Conservation (phyloP, 2,888 invertebrate species). For the Xanthorhoe designata region DNA sequence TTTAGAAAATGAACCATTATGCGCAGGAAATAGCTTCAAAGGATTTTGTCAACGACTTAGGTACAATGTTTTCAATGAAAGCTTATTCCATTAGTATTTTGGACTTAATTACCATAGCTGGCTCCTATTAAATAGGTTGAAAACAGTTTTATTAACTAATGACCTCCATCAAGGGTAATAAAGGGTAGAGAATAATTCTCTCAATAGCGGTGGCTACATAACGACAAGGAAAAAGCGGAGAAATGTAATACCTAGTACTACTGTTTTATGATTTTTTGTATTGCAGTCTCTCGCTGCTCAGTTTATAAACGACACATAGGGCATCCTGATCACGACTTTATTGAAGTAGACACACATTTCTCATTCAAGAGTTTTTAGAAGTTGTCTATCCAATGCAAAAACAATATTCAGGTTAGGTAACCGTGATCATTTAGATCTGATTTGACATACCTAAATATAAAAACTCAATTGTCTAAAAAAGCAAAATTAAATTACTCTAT, state of each 20-base stretch:
- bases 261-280: not conserved
- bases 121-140: constrained; percentile 50
- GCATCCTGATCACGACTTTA: too few relatives aligned
- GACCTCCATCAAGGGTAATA: constrained; percentile 64
- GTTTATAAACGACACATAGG: too few relatives aligned
- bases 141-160: constrained; percentile 65
- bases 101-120: constrained; percentile 49
- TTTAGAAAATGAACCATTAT: not conserved
- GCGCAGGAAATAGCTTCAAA: not conserved
- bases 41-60: constrained; percentile 23
- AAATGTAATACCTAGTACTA: not conserved
- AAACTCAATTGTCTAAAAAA: too few relatives aligned
- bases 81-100: constrained; percentile 39
- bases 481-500: too few relatives aligned
- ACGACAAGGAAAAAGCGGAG: not conserved
- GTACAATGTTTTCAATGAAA: constrained; percentile 34
- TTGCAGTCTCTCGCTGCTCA: not conserved
- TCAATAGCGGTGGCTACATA: constrained; percentile 23
- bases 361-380: too few relatives aligned
- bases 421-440: too few relatives aligned
- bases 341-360: too few relatives aligned
- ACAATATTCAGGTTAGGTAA: not conserved
- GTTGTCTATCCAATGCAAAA: too few relatives aligned
- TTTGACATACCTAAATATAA: too few relatives aligned
- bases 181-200: constrained; percentile 60